A percentile compares a stretch with the other conserved stretches of the same genome.
These are phyloP conservation scores for Helicoverpa assulta DNA, from an alignment of 2,888 invertebrate genomes.

Conservation along the genomic window DNA sequence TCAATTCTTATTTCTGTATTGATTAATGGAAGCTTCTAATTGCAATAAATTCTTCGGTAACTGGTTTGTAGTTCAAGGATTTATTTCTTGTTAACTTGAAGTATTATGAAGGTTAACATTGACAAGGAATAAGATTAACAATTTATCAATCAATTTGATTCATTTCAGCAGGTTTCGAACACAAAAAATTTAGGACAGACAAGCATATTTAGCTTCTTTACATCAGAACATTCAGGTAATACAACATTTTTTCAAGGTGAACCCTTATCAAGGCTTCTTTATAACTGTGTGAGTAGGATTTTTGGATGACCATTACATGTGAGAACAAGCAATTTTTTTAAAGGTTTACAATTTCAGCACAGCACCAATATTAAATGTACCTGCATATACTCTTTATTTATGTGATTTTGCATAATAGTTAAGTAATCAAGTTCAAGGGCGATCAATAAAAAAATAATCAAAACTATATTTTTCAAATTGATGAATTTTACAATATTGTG, in stretches of 20 bases:
- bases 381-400: too few species aligned
- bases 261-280: too few species aligned
- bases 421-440: conserved; percentile 23
- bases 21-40: conserved; percentile 63
- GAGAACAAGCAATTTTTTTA: too few species aligned
- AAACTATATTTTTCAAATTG: background rate
- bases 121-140: background rate
- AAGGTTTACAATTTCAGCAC: too few species aligned
- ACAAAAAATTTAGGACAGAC: too few species aligned
- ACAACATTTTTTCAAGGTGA: too few species aligned
- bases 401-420: background rate
- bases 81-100: background rate
- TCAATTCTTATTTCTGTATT: conserved; percentile 69
- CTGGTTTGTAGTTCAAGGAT: background rate
- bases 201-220: too few species aligned
- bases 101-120: background rate
- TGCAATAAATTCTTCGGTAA: conserved; percentile 19
- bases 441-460: conserved; percentile 5
- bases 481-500: conserved; percentile 25
- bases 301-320: background rate
- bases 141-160: background rate
- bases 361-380: too few species aligned
- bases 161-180: background rate
- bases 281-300: background rate
- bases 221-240: too few species aligned